Base-by-base conservation (phyloP, 2,888 invertebrate genomes). In the Neoitamus cyanurus region DNA sequence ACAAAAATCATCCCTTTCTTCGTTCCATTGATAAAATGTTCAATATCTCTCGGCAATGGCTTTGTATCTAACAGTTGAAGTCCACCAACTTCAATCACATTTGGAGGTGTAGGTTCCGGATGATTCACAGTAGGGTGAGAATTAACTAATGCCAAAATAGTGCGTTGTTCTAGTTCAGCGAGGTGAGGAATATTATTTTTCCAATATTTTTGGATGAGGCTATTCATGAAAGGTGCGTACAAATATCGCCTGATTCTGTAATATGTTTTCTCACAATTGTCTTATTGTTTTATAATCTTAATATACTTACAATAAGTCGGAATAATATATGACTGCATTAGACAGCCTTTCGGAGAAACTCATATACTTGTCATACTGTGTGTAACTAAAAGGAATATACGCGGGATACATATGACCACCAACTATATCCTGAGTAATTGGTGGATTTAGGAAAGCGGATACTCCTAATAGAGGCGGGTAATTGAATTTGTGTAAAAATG, bases 31-130 rank as follows among this genome's bases (percentile, higher is more conserved):
- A 90, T 84, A 83, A 90, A 91, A 0, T 86, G 73, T 46, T 88
- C 86, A 0, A 90, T 25, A 20, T 88, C 88, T 0, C 84, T 37
- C 0, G 90, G 88, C 75, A 91, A 73, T 3, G 88, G 87, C 11
- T 87, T 85, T 3, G 88, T 85, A 4, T 89, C 87, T 7, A 83
- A 36, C 31, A 91, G 89, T 48, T 91, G 91, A 70, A 91, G 83
- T 0, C 91, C 91, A 6, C 89, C 91, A 1, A 91, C 88, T 87
- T 90, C 89, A n/a, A 91, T 88, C 0, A 91, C 87, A 86, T 90
- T 90, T 5, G 90, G 90, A 3, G 90, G 90, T 20, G 90, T 46
- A 37, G 90, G 88, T 48, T 90, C 89, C 0, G 89, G 87, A 84
- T 88, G 89, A 58, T 90, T 89, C 2, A 90, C 84, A 0, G 88